phyloP scores from a whole-genome alignment of 2,888 invertebrate genomes.

The Phymatocera aterrima region DNA sequence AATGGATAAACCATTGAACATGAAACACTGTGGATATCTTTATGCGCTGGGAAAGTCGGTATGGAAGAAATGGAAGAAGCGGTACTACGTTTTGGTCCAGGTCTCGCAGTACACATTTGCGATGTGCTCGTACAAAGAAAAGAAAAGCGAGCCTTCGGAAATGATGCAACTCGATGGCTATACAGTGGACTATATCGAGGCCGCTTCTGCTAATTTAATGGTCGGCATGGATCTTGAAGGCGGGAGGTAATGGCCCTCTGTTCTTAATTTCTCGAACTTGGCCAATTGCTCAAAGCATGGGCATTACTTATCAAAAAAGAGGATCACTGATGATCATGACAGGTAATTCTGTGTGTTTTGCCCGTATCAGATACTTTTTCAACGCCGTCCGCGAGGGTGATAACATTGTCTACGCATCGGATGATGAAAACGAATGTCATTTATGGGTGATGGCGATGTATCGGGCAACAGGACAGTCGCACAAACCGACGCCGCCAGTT shows the following conservation, averaged over 20 bases:
- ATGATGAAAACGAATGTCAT: constrained; percentile 98
- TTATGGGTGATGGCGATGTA: constrained; percentile 99
- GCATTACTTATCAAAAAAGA: too few species aligned
- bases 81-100: constrained; percentile 98
- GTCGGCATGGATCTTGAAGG: constrained; percentile 85
- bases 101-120: constrained; percentile 99
- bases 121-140: constrained; percentile 99
- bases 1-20: constrained; percentile 99
- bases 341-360: background rate
- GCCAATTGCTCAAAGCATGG: too few species aligned
- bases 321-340: too few species aligned
- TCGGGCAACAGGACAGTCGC: constrained; percentile 99
- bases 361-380: constrained; percentile 90
- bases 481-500: constrained; percentile 97
- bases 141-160: constrained; percentile 99
- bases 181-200: constrained; percentile 99
- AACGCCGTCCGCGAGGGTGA: constrained; percentile 99
- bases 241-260: constrained; percentile 68
- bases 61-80: constrained; percentile 99
- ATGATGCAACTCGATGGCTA: constrained; percentile 99
- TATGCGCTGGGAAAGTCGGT: constrained; percentile 97
- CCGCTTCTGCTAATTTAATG: constrained; percentile 93
- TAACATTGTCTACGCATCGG: constrained; percentile 95
- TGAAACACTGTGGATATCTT: constrained; percentile 98
- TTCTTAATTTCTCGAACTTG: background rate